phyloP scores from a whole-genome alignment of 2,113 vertebrate species.

The Sciurus niger region DNA sequence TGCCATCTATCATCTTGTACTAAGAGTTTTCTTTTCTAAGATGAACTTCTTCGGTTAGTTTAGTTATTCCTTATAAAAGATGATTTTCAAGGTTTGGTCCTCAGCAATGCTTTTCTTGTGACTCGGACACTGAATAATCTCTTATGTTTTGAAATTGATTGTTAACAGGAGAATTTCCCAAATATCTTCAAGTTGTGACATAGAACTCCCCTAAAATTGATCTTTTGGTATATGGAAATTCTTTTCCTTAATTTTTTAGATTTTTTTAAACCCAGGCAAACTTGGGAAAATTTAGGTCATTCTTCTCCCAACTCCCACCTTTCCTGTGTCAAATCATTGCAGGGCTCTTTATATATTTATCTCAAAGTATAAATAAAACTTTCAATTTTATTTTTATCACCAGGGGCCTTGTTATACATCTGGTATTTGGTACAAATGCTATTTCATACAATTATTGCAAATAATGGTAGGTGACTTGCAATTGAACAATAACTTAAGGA shows the following conservation, averaged over 20 bases:
- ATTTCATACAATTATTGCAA: slow-evolving; percentile 33
- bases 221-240: background rate
- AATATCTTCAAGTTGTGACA: background rate
- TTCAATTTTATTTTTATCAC: background rate
- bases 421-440: background rate
- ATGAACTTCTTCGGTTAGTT: background rate
- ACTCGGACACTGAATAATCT: background rate
- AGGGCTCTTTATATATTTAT: background rate
- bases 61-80: background rate
- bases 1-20: too few species aligned
- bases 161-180: background rate
- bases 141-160: slow-evolving; percentile 31
- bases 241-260: background rate
- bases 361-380: background rate
- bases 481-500: slow-evolving; percentile 39
- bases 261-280: background rate
- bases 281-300: background rate
- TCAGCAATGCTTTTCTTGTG: background rate
- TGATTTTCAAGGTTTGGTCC: background rate
- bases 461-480: background rate
- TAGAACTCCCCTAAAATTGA: background rate
- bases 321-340: background rate
- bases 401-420: background rate
- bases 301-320: background rate
- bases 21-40: slow-evolving; percentile 14